Evolutionary conservation across 2,113 vertebrate species (phyloP).

Genomic region (Corvus cornix): DNA sequence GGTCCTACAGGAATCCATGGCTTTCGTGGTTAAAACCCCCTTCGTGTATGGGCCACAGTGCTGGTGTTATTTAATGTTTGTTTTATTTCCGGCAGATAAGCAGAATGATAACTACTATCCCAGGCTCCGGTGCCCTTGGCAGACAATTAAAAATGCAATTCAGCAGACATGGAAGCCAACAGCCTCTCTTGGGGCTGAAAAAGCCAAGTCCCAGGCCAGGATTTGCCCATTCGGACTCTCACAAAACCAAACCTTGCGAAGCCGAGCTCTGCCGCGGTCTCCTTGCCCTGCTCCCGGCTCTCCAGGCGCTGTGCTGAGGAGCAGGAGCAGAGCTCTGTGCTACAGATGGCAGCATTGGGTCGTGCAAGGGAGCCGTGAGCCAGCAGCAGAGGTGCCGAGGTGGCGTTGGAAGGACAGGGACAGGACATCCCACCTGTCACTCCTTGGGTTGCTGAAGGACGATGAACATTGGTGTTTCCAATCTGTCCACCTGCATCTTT

Average conservation of each 20-base stretch:
- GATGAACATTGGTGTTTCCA: not conserved
- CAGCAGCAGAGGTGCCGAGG: accelerated
- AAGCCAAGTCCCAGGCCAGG: not conserved
- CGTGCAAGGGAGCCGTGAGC: not conserved
- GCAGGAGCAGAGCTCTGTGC: not conserved
- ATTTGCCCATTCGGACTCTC: not conserved
- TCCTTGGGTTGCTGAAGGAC: not conserved
- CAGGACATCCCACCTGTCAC: not conserved
- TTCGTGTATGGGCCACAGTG: not conserved
- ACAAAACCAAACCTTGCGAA: not conserved
- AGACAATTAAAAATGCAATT: not conserved
- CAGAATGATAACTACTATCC: not conserved
- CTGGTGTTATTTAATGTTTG: not conserved
- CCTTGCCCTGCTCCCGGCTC: not conserved
- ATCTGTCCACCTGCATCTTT: accelerated
- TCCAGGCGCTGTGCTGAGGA: accelerated
- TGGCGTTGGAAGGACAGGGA: not conserved
- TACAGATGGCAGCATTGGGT: slow-evolving; percentile 43
- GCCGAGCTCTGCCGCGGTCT: not conserved
- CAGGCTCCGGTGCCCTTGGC: slow-evolving; percentile 36
- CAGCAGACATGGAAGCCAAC: not conserved
- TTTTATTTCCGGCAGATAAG: slow-evolving; percentile 32
- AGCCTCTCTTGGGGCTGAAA: not conserved
- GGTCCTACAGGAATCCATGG: slow-evolving; percentile 6
- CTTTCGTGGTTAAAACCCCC: not conserved